Evolutionary conservation across 1,140 invertebrate species (phyloP), one percentile per base, ranked within the genome.

Genomic region (Hycleus phaleratus): DNA sequence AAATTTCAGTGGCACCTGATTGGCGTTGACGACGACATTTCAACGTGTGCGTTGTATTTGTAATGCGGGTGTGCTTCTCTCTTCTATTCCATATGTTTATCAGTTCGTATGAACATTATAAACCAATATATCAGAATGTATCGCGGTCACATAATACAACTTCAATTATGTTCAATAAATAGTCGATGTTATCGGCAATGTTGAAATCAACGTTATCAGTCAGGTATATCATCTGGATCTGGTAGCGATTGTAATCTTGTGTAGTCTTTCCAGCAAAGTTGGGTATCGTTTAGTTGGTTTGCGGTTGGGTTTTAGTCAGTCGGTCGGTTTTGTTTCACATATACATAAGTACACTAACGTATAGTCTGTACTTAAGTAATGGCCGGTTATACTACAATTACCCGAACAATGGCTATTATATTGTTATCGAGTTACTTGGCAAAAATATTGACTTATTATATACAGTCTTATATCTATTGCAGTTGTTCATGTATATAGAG

Each of bases 401-500:
- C 68, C 64, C 58, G 63, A 72, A 72, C 70, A 72, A 72, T 72
- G 65, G 69, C 70, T 67, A 72, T 72, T 72, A 72, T 72, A 72
- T 72, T 71, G 70, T 70, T 72, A 72, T 71, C 70, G 68, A 68
- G 68, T 66, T 68, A 64, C 56, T 56, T 61, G 48, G 66, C 68
- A 72, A 72, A 71, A 72, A 72, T 72, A 71, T 72, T 72, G 70
- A 72, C 70, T 71, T 72, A 70, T 71, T 68, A 67, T 67, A 63
- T 66, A 61, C 66, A 64, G 59, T 51, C 58, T 61, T 64, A 61
- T 61, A 61, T 56, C 44, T 55, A 55, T 55, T 47, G 45, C 45
- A 7, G 26, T 55, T 32, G 32, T 32, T 32, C 32, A 7, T 4
- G 4, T 32, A 18, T 1, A 18, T 18, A 32, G 32, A 32, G 1